Evolutionary conservation across 2,888 invertebrate species (phyloP).

Genomic region (Synanthedon tipuliformis): DNA sequence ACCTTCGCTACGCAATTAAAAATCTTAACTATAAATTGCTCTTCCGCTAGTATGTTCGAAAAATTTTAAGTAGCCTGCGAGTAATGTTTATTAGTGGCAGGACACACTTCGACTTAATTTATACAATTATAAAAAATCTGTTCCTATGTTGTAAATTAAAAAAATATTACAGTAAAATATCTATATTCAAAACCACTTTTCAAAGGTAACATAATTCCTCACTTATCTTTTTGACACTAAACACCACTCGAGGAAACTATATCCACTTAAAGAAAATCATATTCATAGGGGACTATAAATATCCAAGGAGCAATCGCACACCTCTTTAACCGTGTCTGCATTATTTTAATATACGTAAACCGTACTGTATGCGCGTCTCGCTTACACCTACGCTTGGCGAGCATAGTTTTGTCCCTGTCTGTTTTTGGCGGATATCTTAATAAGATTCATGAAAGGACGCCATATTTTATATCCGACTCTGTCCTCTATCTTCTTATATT

Average conservation of each 20-base stretch:
- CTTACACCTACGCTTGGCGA: constrained; percentile 13
- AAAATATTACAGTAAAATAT: too few relatives aligned
- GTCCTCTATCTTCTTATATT: constrained; percentile 72
- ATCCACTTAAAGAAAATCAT: constrained; percentile 65
- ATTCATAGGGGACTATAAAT: constrained; percentile 66
- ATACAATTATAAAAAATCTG: too few relatives aligned
- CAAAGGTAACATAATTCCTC: too few relatives aligned
- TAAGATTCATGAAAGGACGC: constrained; percentile 87
- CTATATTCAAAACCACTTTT: too few relatives aligned
- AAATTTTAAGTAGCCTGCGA: too few relatives aligned
- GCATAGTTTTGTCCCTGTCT: constrained; percentile 38
- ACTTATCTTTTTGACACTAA: constrained; percentile 29
- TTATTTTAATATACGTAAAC: constrained; percentile 69
- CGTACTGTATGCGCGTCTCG: constrained; percentile 27
- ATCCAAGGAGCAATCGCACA: constrained; percentile 40
- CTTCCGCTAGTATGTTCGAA: too few relatives aligned
- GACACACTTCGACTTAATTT: too few relatives aligned
- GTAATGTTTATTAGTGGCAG: too few relatives aligned
- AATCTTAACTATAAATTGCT: background rate
- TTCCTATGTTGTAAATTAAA: too few relatives aligned
- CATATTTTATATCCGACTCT: constrained; percentile 82
- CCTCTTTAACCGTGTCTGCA: constrained; percentile 64
- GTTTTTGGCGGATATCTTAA: constrained; percentile 80
- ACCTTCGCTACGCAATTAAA: constrained; percentile 1
- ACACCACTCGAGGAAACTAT: constrained; percentile 41